Percentiles rank a stretch among this genome's conserved stretches.
Evolutionary conservation across 2,797 vertebrate species (phyloP).

Genomic region (Forpus xanthops): DNA sequence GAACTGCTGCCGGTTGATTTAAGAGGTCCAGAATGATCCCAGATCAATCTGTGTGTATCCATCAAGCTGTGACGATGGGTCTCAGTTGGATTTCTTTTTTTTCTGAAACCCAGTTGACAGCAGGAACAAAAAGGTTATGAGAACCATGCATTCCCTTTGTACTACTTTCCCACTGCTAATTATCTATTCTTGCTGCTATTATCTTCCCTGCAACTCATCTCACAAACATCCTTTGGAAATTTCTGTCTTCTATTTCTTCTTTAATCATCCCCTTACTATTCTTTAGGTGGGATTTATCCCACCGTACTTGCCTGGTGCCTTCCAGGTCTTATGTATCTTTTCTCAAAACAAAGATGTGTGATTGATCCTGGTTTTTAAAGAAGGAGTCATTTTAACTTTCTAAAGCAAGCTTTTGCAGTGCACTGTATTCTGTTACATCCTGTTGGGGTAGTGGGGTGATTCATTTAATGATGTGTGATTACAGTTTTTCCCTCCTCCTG

Average conservation of each 20-base stretch:
- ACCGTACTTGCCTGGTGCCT: background rate
- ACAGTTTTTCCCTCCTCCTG: conserved; percentile 19
- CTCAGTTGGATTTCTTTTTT: background rate
- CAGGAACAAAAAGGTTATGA: conserved; percentile 31
- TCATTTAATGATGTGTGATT: conserved; percentile 52
- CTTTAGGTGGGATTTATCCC: background rate
- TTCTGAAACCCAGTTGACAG: background rate
- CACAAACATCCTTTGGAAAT: background rate
- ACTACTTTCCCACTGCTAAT: conserved; percentile 31
- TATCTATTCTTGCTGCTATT: background rate
- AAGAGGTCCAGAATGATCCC: background rate
- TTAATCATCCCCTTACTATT: background rate
- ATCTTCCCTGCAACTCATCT: background rate
- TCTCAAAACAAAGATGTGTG: background rate
- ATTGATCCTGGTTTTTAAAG: background rate
- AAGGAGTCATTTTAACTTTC: background rate
- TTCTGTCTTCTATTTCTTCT: background rate
- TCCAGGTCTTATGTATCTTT: background rate
- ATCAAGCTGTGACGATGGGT: background rate
- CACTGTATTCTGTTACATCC: conserved; percentile 10
- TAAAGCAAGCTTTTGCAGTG: background rate
- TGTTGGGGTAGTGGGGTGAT: background rate
- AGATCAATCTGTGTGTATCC: background rate
- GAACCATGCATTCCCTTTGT: conserved; percentile 8
- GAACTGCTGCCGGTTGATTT: background rate